A percentile compares a stretch with the other conserved stretches of the same genome.
These are phyloP conservation scores for Buceros bicornis DNA, from an alignment of 2,797 vertebrate genomes.

Conservation along the genomic window DNA sequence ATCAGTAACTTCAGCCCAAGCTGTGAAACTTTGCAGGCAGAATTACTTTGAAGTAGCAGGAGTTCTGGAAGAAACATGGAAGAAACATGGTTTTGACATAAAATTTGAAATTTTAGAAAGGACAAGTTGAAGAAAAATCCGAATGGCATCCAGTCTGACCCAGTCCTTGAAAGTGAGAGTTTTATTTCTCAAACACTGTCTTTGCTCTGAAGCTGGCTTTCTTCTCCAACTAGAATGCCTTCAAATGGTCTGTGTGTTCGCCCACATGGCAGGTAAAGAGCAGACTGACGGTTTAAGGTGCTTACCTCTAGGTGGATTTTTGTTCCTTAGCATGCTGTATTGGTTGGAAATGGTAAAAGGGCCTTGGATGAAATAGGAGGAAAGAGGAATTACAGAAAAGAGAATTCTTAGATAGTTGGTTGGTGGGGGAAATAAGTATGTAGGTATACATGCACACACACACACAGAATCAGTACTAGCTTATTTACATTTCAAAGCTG, in stretches of 20 bases:
- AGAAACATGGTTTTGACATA: conserved; percentile 13
- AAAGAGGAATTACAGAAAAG: neutral
- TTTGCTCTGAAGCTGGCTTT: neutral
- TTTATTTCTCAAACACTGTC: neutral
- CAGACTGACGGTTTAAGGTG: neutral
- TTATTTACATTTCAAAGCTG: neutral
- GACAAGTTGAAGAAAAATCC: neutral
- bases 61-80: neutral
- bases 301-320: neutral
- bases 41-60: conserved; percentile 43
- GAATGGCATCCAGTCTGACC: neutral
- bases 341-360: neutral
- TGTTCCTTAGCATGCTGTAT: neutral
- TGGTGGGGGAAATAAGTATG: neutral
- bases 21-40: conserved; percentile 17
- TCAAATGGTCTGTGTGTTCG: neutral
- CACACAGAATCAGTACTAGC: neutral
- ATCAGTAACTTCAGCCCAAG: conserved; percentile 9
- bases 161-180: neutral
- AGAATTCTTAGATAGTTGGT: neutral
- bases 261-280: neutral
- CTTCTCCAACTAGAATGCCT: neutral
- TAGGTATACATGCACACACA: neutral
- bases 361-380: neutral
- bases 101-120: conserved; percentile 16